phyloP scores from a whole-genome alignment of 2,888 invertebrate species.

The Stenoptilia bipunctidactyla region DNA sequence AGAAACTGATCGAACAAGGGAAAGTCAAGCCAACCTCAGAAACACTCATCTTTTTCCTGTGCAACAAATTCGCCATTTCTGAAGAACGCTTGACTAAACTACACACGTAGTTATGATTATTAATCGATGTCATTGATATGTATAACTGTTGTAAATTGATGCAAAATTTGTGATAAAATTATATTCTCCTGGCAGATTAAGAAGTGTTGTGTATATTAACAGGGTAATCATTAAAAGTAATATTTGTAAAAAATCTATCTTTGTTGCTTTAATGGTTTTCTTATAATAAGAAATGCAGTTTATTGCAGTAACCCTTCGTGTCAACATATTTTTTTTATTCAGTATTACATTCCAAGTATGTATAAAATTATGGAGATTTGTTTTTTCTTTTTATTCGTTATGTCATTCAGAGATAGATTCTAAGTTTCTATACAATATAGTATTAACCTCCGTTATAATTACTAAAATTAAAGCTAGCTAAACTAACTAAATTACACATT shows the following conservation, averaged over 20 bases:
- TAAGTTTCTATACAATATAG: slow-evolving; percentile 15
- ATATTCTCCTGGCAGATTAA: background rate
- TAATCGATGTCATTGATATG: slow-evolving; percentile 1
- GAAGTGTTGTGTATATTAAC: background rate
- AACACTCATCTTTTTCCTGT: slow-evolving; percentile 62
- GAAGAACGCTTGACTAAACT: slow-evolving; percentile 34
- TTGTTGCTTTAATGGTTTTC: slow-evolving; percentile 47
- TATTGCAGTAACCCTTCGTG: slow-evolving; percentile 35
- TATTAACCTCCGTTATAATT: slow-evolving; percentile 20
- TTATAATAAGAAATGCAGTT: slow-evolving; percentile 41
- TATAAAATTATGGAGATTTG: slow-evolving; percentile 29
- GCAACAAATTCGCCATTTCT: slow-evolving; percentile 62
- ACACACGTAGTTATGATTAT: slow-evolving; percentile 10
- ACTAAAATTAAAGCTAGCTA: background rate
- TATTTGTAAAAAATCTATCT: slow-evolving; percentile 44
- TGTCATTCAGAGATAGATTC: background rate
- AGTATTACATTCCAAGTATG: slow-evolving; percentile 25
- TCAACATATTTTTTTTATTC: slow-evolving; percentile 32
- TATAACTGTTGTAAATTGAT: slow-evolving; percentile 3
- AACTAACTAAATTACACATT: slow-evolving; percentile 3
- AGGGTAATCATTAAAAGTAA: slow-evolving; percentile 26
- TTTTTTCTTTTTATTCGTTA: slow-evolving; percentile 8
- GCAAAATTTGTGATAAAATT: background rate
- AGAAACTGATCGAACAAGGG: slow-evolving; percentile 51
- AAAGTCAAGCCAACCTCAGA: slow-evolving; percentile 61